Evolutionary conservation across 2,797 vertebrate species (phyloP).

Genomic region (Gallinago stenura): DNA sequence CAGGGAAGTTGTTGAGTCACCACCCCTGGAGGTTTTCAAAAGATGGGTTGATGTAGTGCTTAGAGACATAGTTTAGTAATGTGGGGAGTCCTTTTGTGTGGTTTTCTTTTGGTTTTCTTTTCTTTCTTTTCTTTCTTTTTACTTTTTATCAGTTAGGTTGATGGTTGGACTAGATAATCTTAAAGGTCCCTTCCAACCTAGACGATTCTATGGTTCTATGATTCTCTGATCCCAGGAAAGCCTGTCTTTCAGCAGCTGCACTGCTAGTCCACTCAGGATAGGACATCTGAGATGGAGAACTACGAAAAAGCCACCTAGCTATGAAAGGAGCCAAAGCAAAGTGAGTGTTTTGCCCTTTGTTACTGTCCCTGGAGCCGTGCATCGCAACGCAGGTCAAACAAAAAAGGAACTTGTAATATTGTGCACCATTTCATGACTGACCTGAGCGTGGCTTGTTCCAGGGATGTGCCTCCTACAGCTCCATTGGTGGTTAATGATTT

Average conservation of each 20-base stretch:
- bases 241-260: not conserved
- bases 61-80: no score
- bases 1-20: no score
- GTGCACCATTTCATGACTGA: not conserved
- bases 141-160: no score
- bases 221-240: not conserved
- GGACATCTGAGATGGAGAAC: not conserved
- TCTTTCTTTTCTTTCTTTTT: no score
- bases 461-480: not conserved
- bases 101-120: no score
- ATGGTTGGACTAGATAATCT: no score
- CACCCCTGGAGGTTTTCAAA: no score
- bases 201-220: no score
- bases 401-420: not conserved
- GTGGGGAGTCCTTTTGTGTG: no score
- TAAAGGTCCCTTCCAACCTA: no score
- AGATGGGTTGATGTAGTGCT: no score
- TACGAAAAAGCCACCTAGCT: not conserved
- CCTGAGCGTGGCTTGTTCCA: not conserved
- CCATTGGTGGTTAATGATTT: not conserved
- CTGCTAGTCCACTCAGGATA: not conserved
- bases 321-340: not conserved
- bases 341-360: not conserved
- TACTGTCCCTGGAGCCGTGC: not conserved
- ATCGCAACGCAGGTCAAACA: not conserved